These are phyloP conservation scores for Strigops habroptila DNA, from an alignment of 2,113 vertebrate species.

Conservation along the genomic window DNA sequence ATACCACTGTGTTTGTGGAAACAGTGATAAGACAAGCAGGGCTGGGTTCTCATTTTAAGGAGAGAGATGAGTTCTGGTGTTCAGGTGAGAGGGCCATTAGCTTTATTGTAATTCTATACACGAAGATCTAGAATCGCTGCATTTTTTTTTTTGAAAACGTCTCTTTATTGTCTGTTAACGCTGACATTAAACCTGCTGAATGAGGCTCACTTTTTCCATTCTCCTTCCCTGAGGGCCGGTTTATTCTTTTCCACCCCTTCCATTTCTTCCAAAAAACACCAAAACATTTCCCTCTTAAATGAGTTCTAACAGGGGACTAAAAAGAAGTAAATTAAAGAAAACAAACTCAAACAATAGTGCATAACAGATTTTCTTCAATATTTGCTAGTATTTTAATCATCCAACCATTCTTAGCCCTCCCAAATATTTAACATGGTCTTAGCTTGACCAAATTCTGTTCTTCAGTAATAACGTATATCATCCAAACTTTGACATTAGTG, in stretches of 20 bases:
- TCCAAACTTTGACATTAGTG: neutral
- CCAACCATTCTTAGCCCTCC: neutral
- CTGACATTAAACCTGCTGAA: conserved; percentile 41
- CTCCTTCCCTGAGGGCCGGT: conserved; percentile 42
- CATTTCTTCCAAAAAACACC: neutral
- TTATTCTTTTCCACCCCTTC: neutral
- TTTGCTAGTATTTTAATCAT: neutral
- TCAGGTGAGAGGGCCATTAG: neutral
- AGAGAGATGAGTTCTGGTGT: neutral
- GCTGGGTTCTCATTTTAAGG: neutral
- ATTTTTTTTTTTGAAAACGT: neutral
- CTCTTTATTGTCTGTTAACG: conserved; percentile 14
- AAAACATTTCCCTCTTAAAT: neutral
- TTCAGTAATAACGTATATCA: neutral
- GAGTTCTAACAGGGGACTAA: neutral
- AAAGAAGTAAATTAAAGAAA: neutral
- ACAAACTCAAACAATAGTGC: neutral
- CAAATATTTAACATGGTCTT: neutral
- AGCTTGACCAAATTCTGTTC: neutral
- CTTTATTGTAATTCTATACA: conserved; percentile 35
- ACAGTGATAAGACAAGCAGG: neutral
- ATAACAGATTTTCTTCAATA: neutral
- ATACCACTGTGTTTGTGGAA: neutral
- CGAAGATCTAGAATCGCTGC: neutral
- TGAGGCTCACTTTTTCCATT: conserved; percentile 2